Evolutionary conservation across 2,888 invertebrate genomes (phyloP).

Genomic region (Trisateles emortualis): DNA sequence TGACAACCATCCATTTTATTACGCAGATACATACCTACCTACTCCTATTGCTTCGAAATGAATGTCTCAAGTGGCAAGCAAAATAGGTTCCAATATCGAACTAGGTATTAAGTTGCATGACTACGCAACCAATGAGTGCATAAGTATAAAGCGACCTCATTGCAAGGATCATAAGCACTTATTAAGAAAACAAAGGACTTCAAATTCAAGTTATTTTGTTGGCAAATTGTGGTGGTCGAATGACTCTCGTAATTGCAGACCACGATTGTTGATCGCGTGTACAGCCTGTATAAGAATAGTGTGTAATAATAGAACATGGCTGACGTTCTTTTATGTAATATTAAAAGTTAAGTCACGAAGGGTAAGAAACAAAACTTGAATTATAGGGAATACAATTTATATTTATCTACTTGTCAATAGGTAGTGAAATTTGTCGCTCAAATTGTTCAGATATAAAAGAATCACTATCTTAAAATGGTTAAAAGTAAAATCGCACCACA

Average conservation of each 20-base stretch:
- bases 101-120: constrained; percentile 29
- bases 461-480: not conserved
- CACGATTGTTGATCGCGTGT: constrained; percentile 31
- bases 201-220: not conserved
- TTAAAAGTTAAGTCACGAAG: constrained; percentile 7
- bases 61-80: constrained; percentile 23
- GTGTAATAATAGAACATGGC: constrained; percentile 12
- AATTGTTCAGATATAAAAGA: no score
- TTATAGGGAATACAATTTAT: no score
- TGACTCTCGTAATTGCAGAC: constrained; percentile 28
- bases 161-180: not conserved
- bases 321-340: constrained; percentile 21
- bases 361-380: constrained; percentile 1
- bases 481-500: not conserved
- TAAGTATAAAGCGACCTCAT: not conserved
- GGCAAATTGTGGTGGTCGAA: constrained; percentile 1
- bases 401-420: no score
- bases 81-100: constrained; percentile 26
- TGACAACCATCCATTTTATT: no score
- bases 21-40: not conserved
- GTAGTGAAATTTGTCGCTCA: no score
- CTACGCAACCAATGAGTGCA: constrained; percentile 6
- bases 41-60: constrained; percentile 7
- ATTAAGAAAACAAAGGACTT: constrained; percentile 5
- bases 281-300: constrained; percentile 21